These are phyloP conservation scores for Pteromalus puparum DNA, from an alignment of 1,140 invertebrate genomes.

Conservation along the genomic window DNA sequence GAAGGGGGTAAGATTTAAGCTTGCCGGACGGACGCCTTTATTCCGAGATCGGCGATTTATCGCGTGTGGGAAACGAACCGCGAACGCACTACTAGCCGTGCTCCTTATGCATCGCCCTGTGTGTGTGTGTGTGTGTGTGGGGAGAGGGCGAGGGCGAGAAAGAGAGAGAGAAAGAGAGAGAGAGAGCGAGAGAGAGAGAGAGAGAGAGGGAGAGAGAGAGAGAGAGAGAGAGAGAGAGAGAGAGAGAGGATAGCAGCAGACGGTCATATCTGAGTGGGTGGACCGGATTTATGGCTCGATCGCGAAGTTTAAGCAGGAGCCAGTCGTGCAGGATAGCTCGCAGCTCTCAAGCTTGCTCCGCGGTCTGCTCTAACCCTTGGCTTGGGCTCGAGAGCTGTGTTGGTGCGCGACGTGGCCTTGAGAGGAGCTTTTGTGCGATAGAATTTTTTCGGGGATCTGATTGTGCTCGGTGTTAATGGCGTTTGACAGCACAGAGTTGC, in stretches of 20 bases:
- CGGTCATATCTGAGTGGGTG: constrained; percentile 13
- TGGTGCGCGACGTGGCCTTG: background rate
- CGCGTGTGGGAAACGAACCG: constrained; percentile 6
- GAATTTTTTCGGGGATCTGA: background rate
- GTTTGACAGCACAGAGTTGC: background rate
- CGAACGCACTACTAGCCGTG: background rate
- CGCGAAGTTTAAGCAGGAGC: constrained; percentile 2
- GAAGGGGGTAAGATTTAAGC: constrained; percentile 29
- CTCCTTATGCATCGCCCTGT: constrained; percentile 1
- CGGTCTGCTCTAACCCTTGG: background rate
- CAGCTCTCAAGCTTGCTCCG: background rate
- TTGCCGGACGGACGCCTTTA: constrained; percentile 26
- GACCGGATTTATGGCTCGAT: constrained; percentile 33
- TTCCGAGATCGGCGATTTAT: constrained; percentile 48
- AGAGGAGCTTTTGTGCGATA: background rate
- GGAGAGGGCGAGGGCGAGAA: no score
- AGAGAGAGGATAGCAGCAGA: constrained; percentile 14
- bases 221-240: background rate
- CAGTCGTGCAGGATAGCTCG: background rate
- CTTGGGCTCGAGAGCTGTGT: background rate
- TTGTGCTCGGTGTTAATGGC: background rate
- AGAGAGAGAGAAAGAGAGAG: background rate
- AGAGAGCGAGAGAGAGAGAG: background rate
- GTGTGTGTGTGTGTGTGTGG: no score
- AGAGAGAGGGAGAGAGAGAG: no score